Percentiles rank a stretch among this genome's conserved stretches.
Conservation (phyloP, 2,888 invertebrate species). For the Lithophane leautieri region DNA sequence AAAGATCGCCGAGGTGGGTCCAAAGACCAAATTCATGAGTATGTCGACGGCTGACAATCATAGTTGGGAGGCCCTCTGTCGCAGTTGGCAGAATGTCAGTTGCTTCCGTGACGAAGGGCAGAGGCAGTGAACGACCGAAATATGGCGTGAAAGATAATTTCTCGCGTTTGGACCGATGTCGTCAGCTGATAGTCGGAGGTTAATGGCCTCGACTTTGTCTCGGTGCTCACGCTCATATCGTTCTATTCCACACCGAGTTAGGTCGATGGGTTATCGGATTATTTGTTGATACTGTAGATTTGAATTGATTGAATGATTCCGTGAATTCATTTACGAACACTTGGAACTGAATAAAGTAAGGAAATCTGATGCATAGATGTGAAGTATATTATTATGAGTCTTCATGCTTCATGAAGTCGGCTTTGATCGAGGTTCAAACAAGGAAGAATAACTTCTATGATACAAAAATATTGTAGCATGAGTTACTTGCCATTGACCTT, state of each 20-base stretch:
- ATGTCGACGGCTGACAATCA: slow-evolving; percentile 27
- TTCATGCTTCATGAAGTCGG: background rate
- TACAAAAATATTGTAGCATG: slow-evolving; percentile 15
- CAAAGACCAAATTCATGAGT: slow-evolving; percentile 33
- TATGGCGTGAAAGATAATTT: slow-evolving; percentile 86
- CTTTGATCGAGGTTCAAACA: slow-evolving; percentile 9
- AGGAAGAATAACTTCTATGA: slow-evolving; percentile 14
- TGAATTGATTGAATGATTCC: slow-evolving; percentile 48
- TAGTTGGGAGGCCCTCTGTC: slow-evolving; percentile 49
- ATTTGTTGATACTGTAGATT: slow-evolving; percentile 70
- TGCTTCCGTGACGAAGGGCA: slow-evolving; percentile 66
- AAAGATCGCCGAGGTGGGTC: slow-evolving; percentile 19
- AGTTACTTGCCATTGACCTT: slow-evolving; percentile 38
- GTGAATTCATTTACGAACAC: slow-evolving; percentile 10
- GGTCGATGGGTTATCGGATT: slow-evolving; percentile 86
- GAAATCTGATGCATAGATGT: background rate
- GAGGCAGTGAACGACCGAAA: slow-evolving; percentile 84
- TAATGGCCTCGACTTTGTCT: slow-evolving; percentile 88
- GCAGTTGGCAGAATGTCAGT: slow-evolving; percentile 62
- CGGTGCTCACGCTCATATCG: slow-evolving; percentile 83
- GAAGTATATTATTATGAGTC: background rate
- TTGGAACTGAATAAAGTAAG: slow-evolving; percentile 4
- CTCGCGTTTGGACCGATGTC: slow-evolving; percentile 84
- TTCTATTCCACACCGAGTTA: slow-evolving; percentile 74
- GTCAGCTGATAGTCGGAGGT: slow-evolving; percentile 89